phyloP scores from a whole-genome alignment of 2,113 vertebrate species.

The Heterocephalus glaber region DNA sequence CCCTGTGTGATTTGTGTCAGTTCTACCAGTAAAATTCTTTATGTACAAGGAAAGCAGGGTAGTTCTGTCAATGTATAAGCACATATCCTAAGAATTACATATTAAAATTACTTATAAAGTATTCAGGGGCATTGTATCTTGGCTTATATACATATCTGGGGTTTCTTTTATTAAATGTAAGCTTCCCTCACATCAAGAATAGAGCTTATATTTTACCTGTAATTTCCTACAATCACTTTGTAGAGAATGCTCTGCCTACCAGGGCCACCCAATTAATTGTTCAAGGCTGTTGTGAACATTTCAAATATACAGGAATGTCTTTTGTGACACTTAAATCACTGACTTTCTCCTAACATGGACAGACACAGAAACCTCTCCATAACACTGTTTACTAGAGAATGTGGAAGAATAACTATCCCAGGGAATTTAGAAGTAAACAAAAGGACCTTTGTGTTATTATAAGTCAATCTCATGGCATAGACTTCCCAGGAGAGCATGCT shows the following conservation, averaged over 20 bases:
- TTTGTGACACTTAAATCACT: constrained; percentile 30
- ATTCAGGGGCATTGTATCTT: constrained; percentile 29
- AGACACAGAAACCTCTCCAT: not conserved
- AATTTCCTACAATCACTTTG: constrained; percentile 2
- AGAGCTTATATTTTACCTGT: constrained; percentile 20
- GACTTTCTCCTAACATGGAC: constrained; percentile 46
- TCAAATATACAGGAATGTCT: constrained; percentile 28
- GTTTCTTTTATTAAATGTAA: constrained; percentile 36
- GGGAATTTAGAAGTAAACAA: constrained; percentile 38
- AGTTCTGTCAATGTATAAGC: not conserved
- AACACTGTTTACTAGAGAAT: constrained; percentile 27
- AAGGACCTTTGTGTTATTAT: constrained; percentile 25
- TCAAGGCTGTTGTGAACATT: constrained; percentile 59
- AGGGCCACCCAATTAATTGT: not conserved
- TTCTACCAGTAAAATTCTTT: constrained; percentile 40
- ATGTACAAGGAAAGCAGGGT: not conserved
- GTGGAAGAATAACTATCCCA: not conserved
- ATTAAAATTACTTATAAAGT: constrained; percentile 36
- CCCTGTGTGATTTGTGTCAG: not conserved
- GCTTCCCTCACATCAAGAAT: not conserved
- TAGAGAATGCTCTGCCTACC: not conserved
- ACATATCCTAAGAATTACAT: not conserved
- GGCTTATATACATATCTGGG: not conserved
- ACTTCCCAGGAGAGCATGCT: not conserved
- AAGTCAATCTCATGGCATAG: not conserved